These are phyloP conservation scores for Frankliniella intonsa DNA, from an alignment of 2,888 invertebrate species.

Conservation along the genomic window DNA sequence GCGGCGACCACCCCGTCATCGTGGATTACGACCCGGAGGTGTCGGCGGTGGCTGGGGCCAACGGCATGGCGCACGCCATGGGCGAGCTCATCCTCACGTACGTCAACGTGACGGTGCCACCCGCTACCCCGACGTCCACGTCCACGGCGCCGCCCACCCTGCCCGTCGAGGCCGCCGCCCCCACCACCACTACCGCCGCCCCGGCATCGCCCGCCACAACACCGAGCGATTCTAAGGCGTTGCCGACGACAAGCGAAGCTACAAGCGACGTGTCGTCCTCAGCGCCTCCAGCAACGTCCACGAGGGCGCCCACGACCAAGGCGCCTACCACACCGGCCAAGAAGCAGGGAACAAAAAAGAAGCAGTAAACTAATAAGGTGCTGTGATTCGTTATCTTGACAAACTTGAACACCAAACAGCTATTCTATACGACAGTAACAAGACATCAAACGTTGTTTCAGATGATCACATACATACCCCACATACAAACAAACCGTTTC, in stretches of 20 bases:
- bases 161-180: background rate
- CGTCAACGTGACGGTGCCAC: conserved; percentile 29
- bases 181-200: background rate
- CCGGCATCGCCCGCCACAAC: background rate
- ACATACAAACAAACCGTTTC: too few relatives aligned
- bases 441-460: too few relatives aligned
- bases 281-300: background rate
- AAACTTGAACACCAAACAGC: background rate
- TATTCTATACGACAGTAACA: background rate
- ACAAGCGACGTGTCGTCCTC: background rate
- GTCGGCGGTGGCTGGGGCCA: conserved; percentile 68
- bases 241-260: background rate
- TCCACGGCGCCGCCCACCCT: background rate
- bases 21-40: conserved; percentile 64
- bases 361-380: conserved; percentile 1
- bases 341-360: background rate
- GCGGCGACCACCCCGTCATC: conserved; percentile 56
- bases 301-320: background rate
- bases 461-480: too few relatives aligned
- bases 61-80: conserved; percentile 70
- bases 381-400: background rate
- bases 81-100: conserved; percentile 57
- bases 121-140: background rate
- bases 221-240: background rate
- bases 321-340: background rate